Evolutionary conservation across 1,140 invertebrate genomes (phyloP), one percentile per base, ranked within the genome.

Genomic region (Nasonia vitripennis): DNA sequence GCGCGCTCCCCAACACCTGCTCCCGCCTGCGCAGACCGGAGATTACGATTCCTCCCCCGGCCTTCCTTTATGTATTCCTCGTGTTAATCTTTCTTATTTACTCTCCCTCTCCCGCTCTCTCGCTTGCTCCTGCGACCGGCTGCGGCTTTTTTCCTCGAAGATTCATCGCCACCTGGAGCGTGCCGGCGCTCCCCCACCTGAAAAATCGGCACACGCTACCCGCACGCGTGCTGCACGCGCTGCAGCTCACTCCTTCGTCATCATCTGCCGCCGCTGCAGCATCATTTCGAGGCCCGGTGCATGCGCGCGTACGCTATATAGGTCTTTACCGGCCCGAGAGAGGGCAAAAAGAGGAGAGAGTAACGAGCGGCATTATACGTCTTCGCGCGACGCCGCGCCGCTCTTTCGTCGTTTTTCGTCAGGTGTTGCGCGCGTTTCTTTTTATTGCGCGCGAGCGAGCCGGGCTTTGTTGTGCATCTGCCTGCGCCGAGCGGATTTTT

Each of bases 101-200:
- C 81, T 74, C 71, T 34, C 10, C n/a, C 23, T 34, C 23, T 27
- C 31, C 27, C 27, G 27, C 27, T n/a, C 27, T 23, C 34, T 45
- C 11, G 10, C 10, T 37, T 2, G 2, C 71, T 12, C 0, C 5
- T 7, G 70, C 12, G 71, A 7, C 27, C 31, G 27, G 71, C 20
- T 34, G 31, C 37, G 73, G 17, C 34, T 45, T 41, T 45, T 75
- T 75, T 41, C 17, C 12, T 27, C 23, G 45, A 83, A 83, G 74
- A 83, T 83, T 78, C 74, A 83, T 83, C 74, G 74, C 71, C 81
- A 83, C 74, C 81, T 83, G 82, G 74, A 77, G 55, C 51, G 71
- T 23, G 81, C 73, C 81, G 79, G 37, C 37, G 68, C 79, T 45
- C 20, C 55, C 55, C 55, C 55, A n/a, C 55, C 55, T 62, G 55